Conservation (phyloP, 2,113 vertebrate genomes). For the Chloebia gouldiae region DNA sequence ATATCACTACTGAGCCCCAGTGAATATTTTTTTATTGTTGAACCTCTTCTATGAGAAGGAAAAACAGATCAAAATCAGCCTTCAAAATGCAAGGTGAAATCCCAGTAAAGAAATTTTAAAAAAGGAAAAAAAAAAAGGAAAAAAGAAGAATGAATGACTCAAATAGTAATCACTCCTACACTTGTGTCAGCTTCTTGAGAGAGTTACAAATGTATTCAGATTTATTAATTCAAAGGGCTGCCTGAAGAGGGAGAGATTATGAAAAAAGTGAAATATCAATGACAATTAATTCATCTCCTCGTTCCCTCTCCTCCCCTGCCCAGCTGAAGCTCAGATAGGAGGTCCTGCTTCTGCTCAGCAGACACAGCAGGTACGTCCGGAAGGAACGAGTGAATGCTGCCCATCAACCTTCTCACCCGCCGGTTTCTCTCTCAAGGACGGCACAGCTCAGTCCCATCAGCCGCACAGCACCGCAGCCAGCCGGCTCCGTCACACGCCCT, state of each 20-base stretch:
- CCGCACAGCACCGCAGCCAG: rapidly evolving
- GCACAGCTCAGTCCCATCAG: no score
- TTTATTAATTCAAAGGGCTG: not conserved
- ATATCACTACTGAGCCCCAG: not conserved
- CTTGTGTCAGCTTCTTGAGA: not conserved
- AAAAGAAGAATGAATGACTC: not conserved
- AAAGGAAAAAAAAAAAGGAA: no score
- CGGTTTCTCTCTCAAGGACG: not conserved
- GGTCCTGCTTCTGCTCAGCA: not conserved
- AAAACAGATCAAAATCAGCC: not conserved
- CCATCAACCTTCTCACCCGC: no score
- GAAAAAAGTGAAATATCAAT: not conserved
- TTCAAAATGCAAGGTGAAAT: not conserved
- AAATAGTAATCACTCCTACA: not conserved
- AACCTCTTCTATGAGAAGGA: not conserved
- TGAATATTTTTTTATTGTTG: not conserved
- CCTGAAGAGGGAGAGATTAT: not conserved
- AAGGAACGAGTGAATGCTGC: not conserved
- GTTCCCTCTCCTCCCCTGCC: not conserved
- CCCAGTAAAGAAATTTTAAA: not conserved
- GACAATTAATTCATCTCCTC: not conserved
- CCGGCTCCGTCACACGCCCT: not conserved
- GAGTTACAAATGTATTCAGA: not conserved
- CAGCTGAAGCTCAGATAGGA: not conserved
- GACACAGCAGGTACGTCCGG: not conserved